phyloP scores from a whole-genome alignment of 2,113 vertebrate genomes.

The Pipra filicauda region DNA sequence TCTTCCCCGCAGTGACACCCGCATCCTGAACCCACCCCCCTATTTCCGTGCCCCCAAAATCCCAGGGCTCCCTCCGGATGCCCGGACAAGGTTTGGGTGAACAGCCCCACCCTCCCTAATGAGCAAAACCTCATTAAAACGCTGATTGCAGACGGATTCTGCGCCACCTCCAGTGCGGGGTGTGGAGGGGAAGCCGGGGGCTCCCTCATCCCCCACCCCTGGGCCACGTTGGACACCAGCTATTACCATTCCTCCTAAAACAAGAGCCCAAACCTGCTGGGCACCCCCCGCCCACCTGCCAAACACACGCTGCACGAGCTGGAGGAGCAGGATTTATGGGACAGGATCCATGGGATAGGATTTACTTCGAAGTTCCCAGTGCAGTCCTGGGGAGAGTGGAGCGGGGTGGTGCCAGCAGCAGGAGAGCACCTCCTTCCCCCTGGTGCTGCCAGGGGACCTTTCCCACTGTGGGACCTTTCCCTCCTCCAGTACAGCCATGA shows the following conservation, averaged over 20 bases:
- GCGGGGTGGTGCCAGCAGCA: neutral
- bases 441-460: neutral
- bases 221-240: rapidly evolving
- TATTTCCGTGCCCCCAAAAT: neutral
- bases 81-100: neutral
- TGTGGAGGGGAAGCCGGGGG: rapidly evolving
- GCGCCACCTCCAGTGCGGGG: rapidly evolving
- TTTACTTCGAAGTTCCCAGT: slow-evolving; percentile 11
- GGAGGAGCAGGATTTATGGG: slow-evolving; percentile 57
- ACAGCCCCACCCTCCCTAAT: rapidly evolving
- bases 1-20: neutral
- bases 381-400: slow-evolving; percentile 6
- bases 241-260: neutral
- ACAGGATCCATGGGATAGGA: neutral
- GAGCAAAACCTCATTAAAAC: neutral
- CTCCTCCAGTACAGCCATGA: neutral
- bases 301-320: neutral
- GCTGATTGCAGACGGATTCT: neutral
- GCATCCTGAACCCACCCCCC: too few relatives aligned
- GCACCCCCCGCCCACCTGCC: neutral
- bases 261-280: neutral
- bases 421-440: neutral
- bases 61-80: neutral
- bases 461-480: neutral
- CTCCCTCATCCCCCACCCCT: rapidly evolving